phyloP scores from a whole-genome alignment of 2,113 vertebrate genomes.

The Mustela lutreola region DNA sequence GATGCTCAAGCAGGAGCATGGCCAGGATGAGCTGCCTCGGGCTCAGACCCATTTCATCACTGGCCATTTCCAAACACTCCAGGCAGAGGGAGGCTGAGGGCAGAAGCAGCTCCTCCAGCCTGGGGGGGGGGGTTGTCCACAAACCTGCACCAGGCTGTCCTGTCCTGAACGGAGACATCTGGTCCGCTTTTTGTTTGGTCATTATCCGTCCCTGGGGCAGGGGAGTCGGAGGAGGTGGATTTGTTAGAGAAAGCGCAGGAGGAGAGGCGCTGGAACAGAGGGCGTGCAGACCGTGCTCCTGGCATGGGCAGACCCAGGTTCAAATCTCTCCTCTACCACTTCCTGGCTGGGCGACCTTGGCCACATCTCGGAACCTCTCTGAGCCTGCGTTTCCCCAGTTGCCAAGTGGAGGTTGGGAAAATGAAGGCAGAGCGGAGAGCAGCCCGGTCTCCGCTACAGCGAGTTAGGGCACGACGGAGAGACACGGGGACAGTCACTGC shows the following conservation, averaged over 20 bases:
- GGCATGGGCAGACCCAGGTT: not conserved
- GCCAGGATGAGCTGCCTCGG: not conserved
- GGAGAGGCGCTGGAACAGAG: too few relatives aligned
- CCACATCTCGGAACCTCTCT: not conserved
- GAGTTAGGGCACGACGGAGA: too few relatives aligned
- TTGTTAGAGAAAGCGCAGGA: rapidly evolving
- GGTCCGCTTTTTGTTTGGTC: not conserved
- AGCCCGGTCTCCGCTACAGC: too few relatives aligned
- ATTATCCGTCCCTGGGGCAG: not conserved
- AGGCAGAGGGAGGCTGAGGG: not conserved
- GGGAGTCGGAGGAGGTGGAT: rapidly evolving
- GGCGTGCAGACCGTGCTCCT: too few relatives aligned
- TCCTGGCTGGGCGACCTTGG: not conserved
- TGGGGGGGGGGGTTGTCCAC: not conserved
- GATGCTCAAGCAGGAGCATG: not conserved
- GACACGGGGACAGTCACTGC: rapidly evolving
- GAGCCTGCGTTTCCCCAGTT: not conserved
- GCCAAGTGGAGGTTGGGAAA: too few relatives aligned
- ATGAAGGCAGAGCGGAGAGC: rapidly evolving
- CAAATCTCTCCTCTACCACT: too few relatives aligned
- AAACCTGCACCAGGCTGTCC: not conserved
- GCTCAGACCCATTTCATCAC: rapidly evolving
- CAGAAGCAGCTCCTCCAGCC: not conserved
- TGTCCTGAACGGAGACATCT: not conserved
- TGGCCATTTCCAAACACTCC: not conserved